These are phyloP conservation scores for Campoplex nolae DNA, from an alignment of 2,888 invertebrate genomes.

Conservation along the genomic window DNA sequence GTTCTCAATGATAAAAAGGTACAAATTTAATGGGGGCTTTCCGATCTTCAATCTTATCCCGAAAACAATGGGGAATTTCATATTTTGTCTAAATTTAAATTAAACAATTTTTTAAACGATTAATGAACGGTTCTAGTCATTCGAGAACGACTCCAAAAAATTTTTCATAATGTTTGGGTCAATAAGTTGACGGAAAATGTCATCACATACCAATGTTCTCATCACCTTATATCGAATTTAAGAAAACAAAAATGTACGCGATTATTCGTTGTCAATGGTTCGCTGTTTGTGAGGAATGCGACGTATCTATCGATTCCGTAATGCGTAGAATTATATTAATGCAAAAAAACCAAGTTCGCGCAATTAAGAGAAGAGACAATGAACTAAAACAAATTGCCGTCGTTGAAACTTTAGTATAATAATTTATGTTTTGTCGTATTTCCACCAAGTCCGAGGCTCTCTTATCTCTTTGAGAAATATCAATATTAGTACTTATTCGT, in stretches of 20 bases:
- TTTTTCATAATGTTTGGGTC: neutral
- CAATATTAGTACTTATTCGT: conserved; percentile 52
- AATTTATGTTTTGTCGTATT: conserved; percentile 38
- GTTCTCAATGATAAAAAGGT: neutral
- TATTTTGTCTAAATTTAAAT: neutral
- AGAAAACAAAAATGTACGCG: conserved; percentile 47
- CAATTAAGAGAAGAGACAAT: conserved; percentile 18
- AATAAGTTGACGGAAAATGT: neutral
- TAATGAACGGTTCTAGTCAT: neutral
- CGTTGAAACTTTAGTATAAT: conserved; percentile 31
- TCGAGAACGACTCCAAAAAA: conserved; percentile 11
- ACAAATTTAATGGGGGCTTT: neutral
- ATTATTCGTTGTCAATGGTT: conserved; percentile 69
- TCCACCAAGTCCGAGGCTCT: conserved; percentile 44
- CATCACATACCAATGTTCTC: neutral
- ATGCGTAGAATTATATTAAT: conserved; percentile 53
- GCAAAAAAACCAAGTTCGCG: conserved; percentile 34
- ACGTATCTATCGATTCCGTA: conserved; percentile 72
- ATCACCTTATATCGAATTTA: conserved; percentile 18
- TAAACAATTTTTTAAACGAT: neutral
- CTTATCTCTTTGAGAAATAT: conserved; percentile 15
- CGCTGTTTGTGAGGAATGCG: conserved; percentile 68
- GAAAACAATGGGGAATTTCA: neutral
- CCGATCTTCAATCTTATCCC: neutral
- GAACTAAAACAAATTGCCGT: conserved; percentile 16